Evolutionary conservation across 1,140 invertebrate species (phyloP), one percentile per base, ranked within the genome.

Genomic region (Leptopilina boulardi): DNA sequence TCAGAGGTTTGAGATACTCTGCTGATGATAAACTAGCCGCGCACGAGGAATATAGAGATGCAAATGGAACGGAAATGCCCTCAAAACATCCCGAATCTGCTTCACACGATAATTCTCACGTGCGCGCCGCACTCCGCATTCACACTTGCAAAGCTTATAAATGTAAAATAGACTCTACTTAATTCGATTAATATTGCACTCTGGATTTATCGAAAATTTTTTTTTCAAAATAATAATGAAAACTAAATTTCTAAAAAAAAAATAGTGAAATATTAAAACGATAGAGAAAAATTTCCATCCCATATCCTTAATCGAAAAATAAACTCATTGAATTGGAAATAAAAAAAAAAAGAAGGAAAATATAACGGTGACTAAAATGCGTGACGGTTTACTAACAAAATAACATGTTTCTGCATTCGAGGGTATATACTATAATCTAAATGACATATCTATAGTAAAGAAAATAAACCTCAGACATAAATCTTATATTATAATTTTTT

Each of bases 81-180:
- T 71, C 38, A 54, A 78, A 78, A 75, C 73, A 38, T 44, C 71
- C 74, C 73, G 66, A 75, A 75, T 75, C 38, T 59, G 73, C 19
- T 71, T 15, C 38, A 30, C 59, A 66, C 59, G 59, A 66, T 66
- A 66, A 66, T 66, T 66, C 26, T 34, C 59, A 66, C 26, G 23
- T 34, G 23, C 59, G 23, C 23, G n/a, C n/a, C n/a, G n/a, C n/a
- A 51, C 47, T 66, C n/a, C 59, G 26, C 21, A 66, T 66, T 66
- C 59, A 66, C 59, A 66, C 59, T 30, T 30, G 23, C 59, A 30
- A 30, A 66, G 59, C 13, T 66, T 66, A 66, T 66, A 66, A 30
- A 66, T n/a, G 21, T 66, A 66, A 26, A 51, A 66, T n/a, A 66
- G 23, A 34, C 23, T 5, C 73, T 71, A 74, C 66, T 59, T 78